phyloP scores from a whole-genome alignment of 1,140 invertebrate genomes.

The Tetragnatha versicolor region DNA sequence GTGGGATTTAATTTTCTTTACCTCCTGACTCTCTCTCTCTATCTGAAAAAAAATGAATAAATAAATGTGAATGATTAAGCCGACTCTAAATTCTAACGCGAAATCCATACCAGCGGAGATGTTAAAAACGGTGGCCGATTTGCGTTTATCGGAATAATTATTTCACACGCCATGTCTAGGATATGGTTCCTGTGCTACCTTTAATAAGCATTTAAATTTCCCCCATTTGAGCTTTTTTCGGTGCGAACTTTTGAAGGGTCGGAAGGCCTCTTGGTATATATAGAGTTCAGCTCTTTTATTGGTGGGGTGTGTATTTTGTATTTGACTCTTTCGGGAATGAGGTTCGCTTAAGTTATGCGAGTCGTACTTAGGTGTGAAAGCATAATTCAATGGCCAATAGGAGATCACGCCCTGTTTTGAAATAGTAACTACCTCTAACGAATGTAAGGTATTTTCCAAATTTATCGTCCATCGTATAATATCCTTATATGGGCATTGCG shows the following conservation, averaged over 20 bases:
- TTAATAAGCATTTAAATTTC: slow-evolving; percentile 38
- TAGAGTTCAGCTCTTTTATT: background rate
- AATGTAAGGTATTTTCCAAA: no score
- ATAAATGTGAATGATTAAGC: slow-evolving; percentile 9
- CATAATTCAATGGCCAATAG: no score
- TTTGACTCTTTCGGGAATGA: background rate
- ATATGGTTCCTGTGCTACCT: background rate
- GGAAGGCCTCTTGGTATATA: background rate
- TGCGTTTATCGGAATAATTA: slow-evolving; percentile 42
- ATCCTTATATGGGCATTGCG: no score
- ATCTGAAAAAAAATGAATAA: slow-evolving; percentile 21
- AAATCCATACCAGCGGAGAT: slow-evolving; percentile 11
- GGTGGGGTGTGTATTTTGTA: background rate
- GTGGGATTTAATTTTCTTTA: slow-evolving; percentile 38
- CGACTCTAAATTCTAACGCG: background rate
- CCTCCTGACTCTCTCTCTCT: background rate
- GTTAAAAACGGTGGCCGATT: slow-evolving; percentile 3
- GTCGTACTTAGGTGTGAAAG: no score
- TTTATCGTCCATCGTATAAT: no score
- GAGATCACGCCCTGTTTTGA: no score
- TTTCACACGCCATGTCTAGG: slow-evolving; percentile 6
- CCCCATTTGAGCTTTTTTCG: background rate
- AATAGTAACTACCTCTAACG: no score
- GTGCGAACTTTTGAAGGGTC: background rate
- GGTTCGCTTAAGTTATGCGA: no score